A percentile compares a stretch with the other conserved stretches of the same genome.
Conservation (phyloP, 2,888 invertebrate genomes). For the Perdita meconis region DNA sequence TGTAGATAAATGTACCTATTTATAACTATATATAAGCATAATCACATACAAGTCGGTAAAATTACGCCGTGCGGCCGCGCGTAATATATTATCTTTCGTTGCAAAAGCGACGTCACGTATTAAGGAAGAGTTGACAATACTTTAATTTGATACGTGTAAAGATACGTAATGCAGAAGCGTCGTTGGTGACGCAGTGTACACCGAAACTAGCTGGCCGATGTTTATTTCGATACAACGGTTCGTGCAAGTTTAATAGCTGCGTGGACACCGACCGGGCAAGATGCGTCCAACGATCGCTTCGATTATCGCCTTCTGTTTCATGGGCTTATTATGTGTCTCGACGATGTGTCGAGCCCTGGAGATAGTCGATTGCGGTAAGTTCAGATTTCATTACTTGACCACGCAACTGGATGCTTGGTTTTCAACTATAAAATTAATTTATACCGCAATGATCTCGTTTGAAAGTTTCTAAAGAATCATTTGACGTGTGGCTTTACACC, state of each 20-base stretch:
- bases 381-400: not conserved
- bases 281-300: conserved; percentile 57
- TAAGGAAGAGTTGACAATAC: not conserved
- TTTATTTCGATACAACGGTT: conserved; percentile 30
- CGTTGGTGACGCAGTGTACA: not conserved
- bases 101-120: not conserved
- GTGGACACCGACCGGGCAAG: conserved; percentile 58
- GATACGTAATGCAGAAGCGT: conserved; percentile 18
- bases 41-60: not conserved
- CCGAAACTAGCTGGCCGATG: conserved; percentile 3
- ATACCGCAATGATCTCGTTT: not conserved
- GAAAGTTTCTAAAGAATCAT: no score
- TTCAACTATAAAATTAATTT: not conserved
- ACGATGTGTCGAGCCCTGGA: conserved; percentile 33
- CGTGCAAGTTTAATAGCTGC: conserved; percentile 53
- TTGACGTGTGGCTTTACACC: no score
- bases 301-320: conserved; percentile 16
- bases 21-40: no score
- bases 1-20: not conserved
- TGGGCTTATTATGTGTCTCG: conserved; percentile 16
- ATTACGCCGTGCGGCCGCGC: not conserved
- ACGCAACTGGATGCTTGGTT: not conserved
- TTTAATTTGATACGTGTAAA: conserved; percentile 11
- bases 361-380: conserved; percentile 51
- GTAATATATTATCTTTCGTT: not conserved